These are phyloP conservation scores for Bubo blakistoni DNA, from an alignment of 2,113 vertebrate genomes.

Conservation along the genomic window DNA sequence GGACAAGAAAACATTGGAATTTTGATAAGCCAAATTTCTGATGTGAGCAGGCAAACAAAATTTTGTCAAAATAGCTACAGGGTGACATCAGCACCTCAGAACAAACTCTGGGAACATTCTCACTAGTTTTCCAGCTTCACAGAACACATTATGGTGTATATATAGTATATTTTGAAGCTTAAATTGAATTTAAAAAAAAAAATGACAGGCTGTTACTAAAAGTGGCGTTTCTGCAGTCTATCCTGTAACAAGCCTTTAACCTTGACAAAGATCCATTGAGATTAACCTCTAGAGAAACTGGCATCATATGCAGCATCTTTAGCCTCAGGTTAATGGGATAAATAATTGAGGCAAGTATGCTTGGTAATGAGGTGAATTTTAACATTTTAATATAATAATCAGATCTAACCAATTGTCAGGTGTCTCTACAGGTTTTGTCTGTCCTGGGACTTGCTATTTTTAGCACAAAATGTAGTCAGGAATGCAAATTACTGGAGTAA, in stretches of 20 bases:
- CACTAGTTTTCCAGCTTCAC: background rate
- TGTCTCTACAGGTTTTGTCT: background rate
- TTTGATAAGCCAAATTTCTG: background rate
- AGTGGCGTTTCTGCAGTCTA: background rate
- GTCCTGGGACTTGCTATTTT: conserved; percentile 12
- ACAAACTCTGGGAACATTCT: background rate
- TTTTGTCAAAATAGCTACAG: background rate
- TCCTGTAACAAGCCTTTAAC: conserved; percentile 20
- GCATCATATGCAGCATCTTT: conserved; percentile 39
- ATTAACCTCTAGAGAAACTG: conserved; percentile 27
- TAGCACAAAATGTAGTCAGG: background rate
- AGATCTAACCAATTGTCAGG: conserved; percentile 24
- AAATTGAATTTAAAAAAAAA: background rate
- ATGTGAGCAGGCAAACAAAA: background rate
- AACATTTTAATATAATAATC: conserved; percentile 59
- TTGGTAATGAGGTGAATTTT: conserved; percentile 55
- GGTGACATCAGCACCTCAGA: background rate
- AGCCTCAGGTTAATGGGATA: conserved; percentile 56
- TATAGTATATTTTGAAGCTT: background rate
- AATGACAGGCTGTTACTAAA: background rate
- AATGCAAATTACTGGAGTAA: conserved; percentile 25
- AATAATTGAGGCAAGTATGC: conserved; percentile 54
- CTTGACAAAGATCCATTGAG: conserved; percentile 32
- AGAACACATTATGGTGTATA: background rate
- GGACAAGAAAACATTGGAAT: background rate